phyloP scores from a whole-genome alignment of 1,140 invertebrate genomes.

The Limonius californicus region DNA sequence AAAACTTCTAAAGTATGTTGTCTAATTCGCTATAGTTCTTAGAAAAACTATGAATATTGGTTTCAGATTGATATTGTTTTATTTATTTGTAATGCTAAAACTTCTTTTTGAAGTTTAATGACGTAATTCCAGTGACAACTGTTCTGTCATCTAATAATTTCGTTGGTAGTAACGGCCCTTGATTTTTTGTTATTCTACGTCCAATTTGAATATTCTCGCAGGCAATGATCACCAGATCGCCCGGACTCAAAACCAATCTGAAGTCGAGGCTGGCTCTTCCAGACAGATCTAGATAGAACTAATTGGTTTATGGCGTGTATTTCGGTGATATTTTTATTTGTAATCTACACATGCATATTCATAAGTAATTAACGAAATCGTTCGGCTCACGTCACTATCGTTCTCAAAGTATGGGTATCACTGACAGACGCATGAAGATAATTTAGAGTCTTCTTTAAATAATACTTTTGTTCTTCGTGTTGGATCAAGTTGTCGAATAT shows the following conservation, averaged over 20 bases:
- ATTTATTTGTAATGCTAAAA: no score
- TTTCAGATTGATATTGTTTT: no score
- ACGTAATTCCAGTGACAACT: no score
- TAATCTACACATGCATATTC: constrained; percentile 30
- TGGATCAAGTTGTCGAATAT: constrained; percentile 17
- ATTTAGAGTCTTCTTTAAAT: constrained; percentile 17
- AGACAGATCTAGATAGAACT: constrained; percentile 29
- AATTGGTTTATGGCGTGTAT: constrained; percentile 32
- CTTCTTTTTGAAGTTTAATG: no score
- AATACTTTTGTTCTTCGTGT: background rate
- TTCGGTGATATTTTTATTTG: constrained; percentile 30
- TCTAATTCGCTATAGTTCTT: no score
- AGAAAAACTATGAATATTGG: no score
- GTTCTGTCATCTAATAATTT: no score
- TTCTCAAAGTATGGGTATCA: constrained; percentile 9
- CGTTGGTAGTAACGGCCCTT: background rate
- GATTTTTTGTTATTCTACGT: background rate
- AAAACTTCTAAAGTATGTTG: no score
- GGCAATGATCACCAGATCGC: background rate
- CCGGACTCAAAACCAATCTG: background rate
- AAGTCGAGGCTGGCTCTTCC: constrained; percentile 7
- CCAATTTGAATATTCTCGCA: background rate
- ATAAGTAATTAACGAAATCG: constrained; percentile 29
- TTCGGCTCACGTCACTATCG: constrained; percentile 14
- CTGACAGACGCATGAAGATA: constrained; percentile 9